Evolutionary conservation across 1,140 invertebrate genomes (phyloP), one percentile per base, ranked within the genome.

Genomic region (Lordiphosa collinella): DNA sequence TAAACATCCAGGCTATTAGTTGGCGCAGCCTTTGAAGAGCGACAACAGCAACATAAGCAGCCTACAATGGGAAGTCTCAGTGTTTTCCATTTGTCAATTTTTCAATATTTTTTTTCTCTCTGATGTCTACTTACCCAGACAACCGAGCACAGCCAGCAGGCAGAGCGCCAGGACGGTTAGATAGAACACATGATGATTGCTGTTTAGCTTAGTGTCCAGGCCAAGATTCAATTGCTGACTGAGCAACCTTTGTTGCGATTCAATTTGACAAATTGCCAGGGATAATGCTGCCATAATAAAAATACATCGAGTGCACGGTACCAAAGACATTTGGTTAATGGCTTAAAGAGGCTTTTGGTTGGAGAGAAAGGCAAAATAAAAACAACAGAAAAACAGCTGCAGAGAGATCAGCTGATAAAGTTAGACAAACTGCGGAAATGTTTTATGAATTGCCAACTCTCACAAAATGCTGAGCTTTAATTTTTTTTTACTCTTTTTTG

Each of bases 301-400:
- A 78, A 59, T 52, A 64, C 63, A 79, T 55, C 58, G 68, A 64
- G 68, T 63, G 63, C 38, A 14, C 58, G 40, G 16, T 5, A 22
- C 49, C 40, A 73, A 60, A 47, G 66, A 53, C 74, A 78, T 78
- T 78, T 78, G 51, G 74, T 60, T 73, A 78, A 78, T 78, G 68
- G 51, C 37, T 38, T 38, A 38, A 60, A 54, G 37, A 37, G 34
- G 37, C 14, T 25, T 7, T 13, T 31, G 41, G n/a, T 25, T 6
- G 22, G 7, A 7, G 22, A 25, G 22, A 6, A 25, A 25, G 22
- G 6, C 36, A 6, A n/a, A 22, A 29, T 49, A 35, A 60, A 61
- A 60, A 50, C 35, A 59, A 59, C 35, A 48, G 40, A 8, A 62
- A 64, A 53, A 47, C 62, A 64, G 62, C 59, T 65, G 60, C 31